Evolutionary conservation across 53 echinoderm and acorn worm species (phyloP), one percentile per base, ranked within the genome.

Genomic region (Stichopus horrens): DNA sequence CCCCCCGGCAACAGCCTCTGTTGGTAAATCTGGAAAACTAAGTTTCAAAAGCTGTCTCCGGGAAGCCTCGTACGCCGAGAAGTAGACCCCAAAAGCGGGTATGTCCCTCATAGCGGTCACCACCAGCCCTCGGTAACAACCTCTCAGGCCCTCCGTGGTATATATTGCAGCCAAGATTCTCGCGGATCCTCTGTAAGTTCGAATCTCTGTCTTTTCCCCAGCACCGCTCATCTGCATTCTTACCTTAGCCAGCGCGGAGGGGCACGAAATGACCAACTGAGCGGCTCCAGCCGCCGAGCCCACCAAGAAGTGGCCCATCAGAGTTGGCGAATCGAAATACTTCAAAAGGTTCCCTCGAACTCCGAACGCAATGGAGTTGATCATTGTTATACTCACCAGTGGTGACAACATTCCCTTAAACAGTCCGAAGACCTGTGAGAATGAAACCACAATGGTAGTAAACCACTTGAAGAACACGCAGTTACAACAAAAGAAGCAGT

Each of bases 221-320:
- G 59, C 83, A 14, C 54, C 55, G 13, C 75, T 60, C 83, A 95
- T 92, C 75, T 97, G 97, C 83, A 97, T 91, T 63, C 94, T 81
- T 54, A 90, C 94, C 86, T 97, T 97, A 74, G 92, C 97, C 13
- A 97, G 93, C 73, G 95, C 97, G 92, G 95, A 94, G 7, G 97
- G 97, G 9, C 95, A 92, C 9, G 91, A 90, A n/a, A 97, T 75
- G 55, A 91, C 81, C n/a, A 93, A 89, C 88, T 97, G 97, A 9
- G 95, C 88, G 9, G 86, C 90, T 7, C 97, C 97, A 10, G 97
- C 92, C 21, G 90, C 73, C 5, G 90, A 91, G 4, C 97, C 97
- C 19, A 94, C 93, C 13, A 94, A 53, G 20, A 92, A 93, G 68
- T 95, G 93, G 52, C 91, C 90, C 65, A 87, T 88, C 20, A 93